Evolutionary conservation across 37 sponge, comb jelly and placozoan genomes (phyloP), one percentile per base, ranked within the genome.

Genomic region (Amphimedon queenslandica): DNA sequence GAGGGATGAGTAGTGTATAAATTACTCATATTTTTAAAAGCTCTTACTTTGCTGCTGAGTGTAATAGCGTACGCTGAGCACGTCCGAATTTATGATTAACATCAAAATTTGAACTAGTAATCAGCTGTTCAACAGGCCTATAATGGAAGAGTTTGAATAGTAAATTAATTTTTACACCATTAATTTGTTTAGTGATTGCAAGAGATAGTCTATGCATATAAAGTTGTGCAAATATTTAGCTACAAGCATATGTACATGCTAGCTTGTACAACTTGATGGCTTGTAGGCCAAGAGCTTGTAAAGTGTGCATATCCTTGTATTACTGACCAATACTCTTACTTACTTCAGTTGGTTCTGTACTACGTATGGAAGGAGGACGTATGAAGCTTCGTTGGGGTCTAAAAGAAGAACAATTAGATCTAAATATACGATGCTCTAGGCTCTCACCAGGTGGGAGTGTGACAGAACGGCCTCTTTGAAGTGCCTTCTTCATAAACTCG

Each of bases 301-400:
- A n/a, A n/a, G n/a, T n/a, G n/a, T n/a, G n/a, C n/a, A n/a, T n/a
- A n/a, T n/a, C n/a, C 53, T 47, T 47, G 13, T 18, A 47, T 18
- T 47, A 47, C 13, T 8, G 53, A 18, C 53, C 13, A 60, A 60
- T n/a, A 6, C 8, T n/a, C 35, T 10, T 30, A 36, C 67, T 55
- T 34, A 81, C 88, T 41, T 80, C 32, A 81, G 57, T 70, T 91
- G 92, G 57, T 91, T 87, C 69, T 91, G 92, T 71, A 91, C 83
- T 63, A 82, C 84, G 35, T 82, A 80, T 0, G 88, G 88, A 55
- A 91, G 71, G 23, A 91, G 73, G 28, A 91, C 89, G 38, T 77
- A 74, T 1, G 70, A 76, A 25, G 92, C 92, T 18, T 81, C 84
- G n/a, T 79, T 64, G 31, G 74, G 47, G 38, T 91, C 92, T 91